Percentiles rank a stretch among this genome's conserved stretches.
These are phyloP conservation scores for Cecidostiba fungosa DNA, from an alignment of 2,888 invertebrate genomes.

Conservation along the genomic window DNA sequence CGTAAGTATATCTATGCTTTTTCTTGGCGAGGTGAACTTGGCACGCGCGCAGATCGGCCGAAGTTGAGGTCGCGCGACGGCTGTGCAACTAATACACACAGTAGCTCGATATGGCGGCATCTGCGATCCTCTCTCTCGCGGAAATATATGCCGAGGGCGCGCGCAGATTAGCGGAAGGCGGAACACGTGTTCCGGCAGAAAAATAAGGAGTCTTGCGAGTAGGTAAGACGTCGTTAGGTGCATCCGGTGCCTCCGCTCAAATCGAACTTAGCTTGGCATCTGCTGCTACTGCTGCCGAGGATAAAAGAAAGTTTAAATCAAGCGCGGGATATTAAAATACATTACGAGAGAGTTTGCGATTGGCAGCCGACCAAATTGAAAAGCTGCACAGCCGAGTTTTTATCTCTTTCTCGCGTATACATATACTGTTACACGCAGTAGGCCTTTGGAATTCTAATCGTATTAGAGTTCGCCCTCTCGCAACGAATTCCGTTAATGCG, in stretches of 20 bases:
- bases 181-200: slow-evolving; percentile 79
- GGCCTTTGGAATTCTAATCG: slow-evolving; percentile 63
- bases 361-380: slow-evolving; percentile 78
- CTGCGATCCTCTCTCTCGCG: slow-evolving; percentile 40
- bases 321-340: slow-evolving; percentile 75
- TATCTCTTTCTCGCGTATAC: slow-evolving; percentile 41
- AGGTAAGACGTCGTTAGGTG: slow-evolving; percentile 79
- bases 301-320: slow-evolving; percentile 69
- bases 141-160: background rate
- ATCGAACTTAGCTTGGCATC: slow-evolving; percentile 64
- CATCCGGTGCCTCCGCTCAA: slow-evolving; percentile 75
- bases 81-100: slow-evolving; percentile 66
- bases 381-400: slow-evolving; percentile 68
- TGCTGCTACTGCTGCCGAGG: background rate
- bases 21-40: slow-evolving; percentile 16
- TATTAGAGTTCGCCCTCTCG: slow-evolving; percentile 34
- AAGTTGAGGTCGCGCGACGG: slow-evolving; percentile 68
- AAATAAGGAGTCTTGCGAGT: slow-evolving; percentile 75
- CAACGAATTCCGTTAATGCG: slow-evolving; percentile 51
- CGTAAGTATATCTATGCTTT: background rate
- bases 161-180: slow-evolving; percentile 77
- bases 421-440: too few relatives aligned
- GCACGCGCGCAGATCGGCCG: slow-evolving; percentile 17
- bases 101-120: slow-evolving; percentile 38
- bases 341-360: slow-evolving; percentile 70